Base-by-base conservation (phyloP, 2,113 vertebrate species). In the Sardina pilchardus region DNA sequence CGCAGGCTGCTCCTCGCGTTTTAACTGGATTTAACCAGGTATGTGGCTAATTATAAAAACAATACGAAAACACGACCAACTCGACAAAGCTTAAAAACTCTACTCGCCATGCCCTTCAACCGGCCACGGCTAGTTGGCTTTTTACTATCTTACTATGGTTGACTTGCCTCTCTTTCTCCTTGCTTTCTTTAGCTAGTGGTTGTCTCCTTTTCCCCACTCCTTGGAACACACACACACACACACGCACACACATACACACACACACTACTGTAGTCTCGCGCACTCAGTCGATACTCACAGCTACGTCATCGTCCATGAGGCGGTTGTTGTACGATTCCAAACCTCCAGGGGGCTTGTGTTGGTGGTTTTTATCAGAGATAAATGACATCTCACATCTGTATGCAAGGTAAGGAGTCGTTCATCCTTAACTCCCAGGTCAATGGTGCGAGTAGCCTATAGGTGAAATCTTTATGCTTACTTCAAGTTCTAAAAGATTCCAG, bases 81-180 rank as follows among this genome's bases (percentile, higher is more conserved):
- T 47, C 87, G 45, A 75, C 24, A 63, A 36, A 84, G 59, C 45
- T 42, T 44, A 47, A 81, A 85, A 84, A 84, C 44, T 87, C 85
- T 80, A 87, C 90, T 88, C 90, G 85, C 89, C 88, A 88, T 90
- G 85, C 87, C 88, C n/a, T 85, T 36, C 88, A 83, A 89, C 47
- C 67, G 67, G 84, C 81, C 71, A 83, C 81, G 30, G 43, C 63
- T 71, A 48, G 81, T 85, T 85, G 82, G 82, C 53, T 87, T 82
- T 85, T 88, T 82, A 39, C 56, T 87, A 75, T 82, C 56, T 87
- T 85, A 17, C 30, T 39, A 56, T 86, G 71, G 78, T 82, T 84
- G 56, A 82, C 85, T 82, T 85, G 67, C 78, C 81, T 85, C 75
- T 88, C 85, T 87, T 83, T 86, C 84, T 75, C 82, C 84, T 86